These are phyloP conservation scores for Meda fulgida DNA, from an alignment of 2,797 vertebrate genomes.

Conservation along the genomic window DNA sequence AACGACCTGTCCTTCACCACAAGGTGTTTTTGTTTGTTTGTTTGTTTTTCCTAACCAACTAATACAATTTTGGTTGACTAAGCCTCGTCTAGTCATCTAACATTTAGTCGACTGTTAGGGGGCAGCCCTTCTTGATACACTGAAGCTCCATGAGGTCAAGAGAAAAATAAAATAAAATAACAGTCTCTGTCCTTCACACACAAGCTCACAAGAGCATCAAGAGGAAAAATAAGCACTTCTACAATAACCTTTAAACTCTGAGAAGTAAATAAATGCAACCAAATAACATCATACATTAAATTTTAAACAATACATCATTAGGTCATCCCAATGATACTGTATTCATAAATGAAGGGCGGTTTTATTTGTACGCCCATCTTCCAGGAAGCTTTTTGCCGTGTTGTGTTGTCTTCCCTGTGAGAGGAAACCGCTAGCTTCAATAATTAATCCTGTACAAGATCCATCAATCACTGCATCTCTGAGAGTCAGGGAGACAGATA, in stretches of 20 bases:
- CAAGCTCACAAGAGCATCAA: not conserved
- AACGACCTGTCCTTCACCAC: too few species aligned
- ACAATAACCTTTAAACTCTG: not conserved
- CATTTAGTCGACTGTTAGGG: too few species aligned
- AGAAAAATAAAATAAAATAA: conserved; percentile 15
- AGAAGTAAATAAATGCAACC: conserved; percentile 17
- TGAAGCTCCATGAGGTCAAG: conserved; percentile 29
- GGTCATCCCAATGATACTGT: conserved; percentile 36
- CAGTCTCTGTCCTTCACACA: conserved; percentile 19
- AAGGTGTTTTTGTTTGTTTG: too few species aligned
- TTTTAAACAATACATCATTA: conserved; percentile 27
- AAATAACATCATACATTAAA: conserved; percentile 21
- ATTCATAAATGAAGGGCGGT: conserved; percentile 49
- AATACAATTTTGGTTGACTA: too few species aligned
- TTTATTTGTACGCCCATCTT: conserved; percentile 54
- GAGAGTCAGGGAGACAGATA: conserved; percentile 62
- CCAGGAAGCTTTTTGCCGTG: conserved; percentile 52
- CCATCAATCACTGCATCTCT: conserved; percentile 66
- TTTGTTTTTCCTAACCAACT: too few species aligned
- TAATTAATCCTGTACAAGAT: conserved; percentile 66
- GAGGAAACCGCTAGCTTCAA: conserved; percentile 63
- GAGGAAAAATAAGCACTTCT: not conserved
- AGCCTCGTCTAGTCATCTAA: too few species aligned
- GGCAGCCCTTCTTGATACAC: not conserved
- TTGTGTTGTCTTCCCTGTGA: conserved; percentile 53